Base-by-base conservation (phyloP, 2,888 invertebrate species). In the Leptinotarsa haldemani region DNA sequence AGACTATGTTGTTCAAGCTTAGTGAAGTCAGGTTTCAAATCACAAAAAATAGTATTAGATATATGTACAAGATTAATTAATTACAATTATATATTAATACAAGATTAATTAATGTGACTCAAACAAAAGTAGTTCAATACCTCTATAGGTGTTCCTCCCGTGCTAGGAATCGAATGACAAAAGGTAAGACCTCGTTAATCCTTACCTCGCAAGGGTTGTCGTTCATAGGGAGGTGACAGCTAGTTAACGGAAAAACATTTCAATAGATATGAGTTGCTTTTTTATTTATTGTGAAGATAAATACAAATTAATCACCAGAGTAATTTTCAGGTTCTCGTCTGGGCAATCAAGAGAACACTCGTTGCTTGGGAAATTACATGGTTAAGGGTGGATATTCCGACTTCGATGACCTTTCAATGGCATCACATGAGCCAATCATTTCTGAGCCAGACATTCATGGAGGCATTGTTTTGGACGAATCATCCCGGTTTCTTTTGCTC, bases 381-480 rank as follows among this genome's bases (percentile, higher is more conserved):
- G 93, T 96, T 0, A 97, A 97, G 88, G 95, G 94, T 0, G 93
- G 94, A 3, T 95, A 95, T 83, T 93, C 93, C 83, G 96, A 97
- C 67, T 94, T 94, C 83, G 94, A 95, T 3, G 91, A 92, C 69
- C 89, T 97, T 63, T 88, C 91, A 3, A 87, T 89, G 20, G 95
- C 96, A 0, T 87, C 86, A 0, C 88, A 92, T 5, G 96, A 96
- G 82, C 97, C 97, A 0, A 93, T 97, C 1, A 93, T 94, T 20
- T 92, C 95, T 0, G 92, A 93, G 67, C 96, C 97, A 0, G 95
- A 96, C 86, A 93, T 96, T 77, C 93, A 93, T 80, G 95, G 94
- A 0, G 95, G 95, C 0, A 93, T 96, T 64, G 87, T 90, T 4
- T 87, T 97, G 5, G 95, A 96, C 83, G 92, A 93, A 46, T 93